These are phyloP conservation scores for Melieria omissa DNA, from an alignment of 2,888 invertebrate species.

Conservation along the genomic window DNA sequence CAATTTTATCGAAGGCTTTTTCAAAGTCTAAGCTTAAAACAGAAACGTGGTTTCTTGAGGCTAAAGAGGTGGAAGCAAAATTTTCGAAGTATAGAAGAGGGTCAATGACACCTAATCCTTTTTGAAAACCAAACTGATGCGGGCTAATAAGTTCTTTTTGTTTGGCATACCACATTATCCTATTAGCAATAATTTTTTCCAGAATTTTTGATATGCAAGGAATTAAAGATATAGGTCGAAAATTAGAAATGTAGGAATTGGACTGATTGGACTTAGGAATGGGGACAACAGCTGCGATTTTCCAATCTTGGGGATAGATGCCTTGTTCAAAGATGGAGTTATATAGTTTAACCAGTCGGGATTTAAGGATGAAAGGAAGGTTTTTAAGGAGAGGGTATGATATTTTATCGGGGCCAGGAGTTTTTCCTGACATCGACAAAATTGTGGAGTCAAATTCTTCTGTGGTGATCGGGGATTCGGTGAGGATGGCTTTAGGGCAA, in stretches of 20 bases:
- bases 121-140: conserved; percentile 8
- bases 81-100: conserved; percentile 16
- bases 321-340: conserved; percentile 3
- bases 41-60: conserved; percentile 9
- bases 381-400: conserved; percentile 6
- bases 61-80: conserved; percentile 11
- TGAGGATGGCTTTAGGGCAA: conserved; percentile 3
- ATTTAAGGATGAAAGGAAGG: conserved; percentile 5
- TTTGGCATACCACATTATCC: conserved; percentile 12
- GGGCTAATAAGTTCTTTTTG: conserved; percentile 11
- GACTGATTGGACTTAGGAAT: conserved; percentile 10
- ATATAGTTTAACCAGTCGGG: conserved; percentile 1
- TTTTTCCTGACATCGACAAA: conserved; percentile 1
- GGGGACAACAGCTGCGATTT: conserved; percentile 1
- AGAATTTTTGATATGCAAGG: conserved; percentile 19
- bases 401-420: not conserved
- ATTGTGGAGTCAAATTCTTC: conserved; percentile 9
- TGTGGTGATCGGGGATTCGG: conserved; percentile 5
- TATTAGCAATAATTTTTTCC: conserved; percentile 13
- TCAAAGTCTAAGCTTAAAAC: conserved; percentile 16
- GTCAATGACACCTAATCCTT: conserved; percentile 14
- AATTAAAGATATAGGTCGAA: conserved; percentile 5
- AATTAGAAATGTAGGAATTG: not conserved
- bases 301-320: conserved; percentile 5
- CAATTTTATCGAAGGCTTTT: conserved; percentile 17